Conservation (phyloP, 2,888 invertebrate genomes). For the Campopleginae sp. region DNA sequence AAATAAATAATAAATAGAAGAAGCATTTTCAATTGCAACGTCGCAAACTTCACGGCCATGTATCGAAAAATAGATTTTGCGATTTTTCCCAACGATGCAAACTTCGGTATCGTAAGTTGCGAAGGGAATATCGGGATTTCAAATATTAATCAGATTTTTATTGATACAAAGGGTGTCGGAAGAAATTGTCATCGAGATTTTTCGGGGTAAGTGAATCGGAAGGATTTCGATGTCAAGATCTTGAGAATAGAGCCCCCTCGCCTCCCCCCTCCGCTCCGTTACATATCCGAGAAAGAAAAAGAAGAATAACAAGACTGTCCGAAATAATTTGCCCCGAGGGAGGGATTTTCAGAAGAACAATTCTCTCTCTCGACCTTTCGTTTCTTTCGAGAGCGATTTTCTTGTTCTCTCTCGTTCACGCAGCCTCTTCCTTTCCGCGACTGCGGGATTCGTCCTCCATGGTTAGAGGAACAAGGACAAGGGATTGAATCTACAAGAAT, state of each 20-base stretch:
- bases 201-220: not conserved
- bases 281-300: constrained; percentile 25
- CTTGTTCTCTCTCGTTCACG: not conserved
- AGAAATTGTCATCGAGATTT: not conserved
- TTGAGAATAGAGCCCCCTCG: not conserved
- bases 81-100: no score
- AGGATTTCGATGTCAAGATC: not conserved
- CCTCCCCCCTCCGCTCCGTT: not conserved
- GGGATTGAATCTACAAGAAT: constrained; percentile 31
- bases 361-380: constrained; percentile 51
- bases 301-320: constrained; percentile 53
- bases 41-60: no score
- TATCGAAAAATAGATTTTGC: no score
- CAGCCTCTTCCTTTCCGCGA: not conserved
- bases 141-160: not conserved
- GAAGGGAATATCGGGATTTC: not conserved
- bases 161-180: not conserved
- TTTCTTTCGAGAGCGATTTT: constrained; percentile 48
- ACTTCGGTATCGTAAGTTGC: no score
- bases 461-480: not conserved
- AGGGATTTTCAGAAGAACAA: constrained; percentile 66
- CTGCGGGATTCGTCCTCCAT: not conserved
- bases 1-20: no score
- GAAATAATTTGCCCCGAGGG: constrained; percentile 70
- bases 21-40: no score